Base-by-base conservation (phyloP, 2,113 vertebrate species). In the Carlito syrichta region DNA sequence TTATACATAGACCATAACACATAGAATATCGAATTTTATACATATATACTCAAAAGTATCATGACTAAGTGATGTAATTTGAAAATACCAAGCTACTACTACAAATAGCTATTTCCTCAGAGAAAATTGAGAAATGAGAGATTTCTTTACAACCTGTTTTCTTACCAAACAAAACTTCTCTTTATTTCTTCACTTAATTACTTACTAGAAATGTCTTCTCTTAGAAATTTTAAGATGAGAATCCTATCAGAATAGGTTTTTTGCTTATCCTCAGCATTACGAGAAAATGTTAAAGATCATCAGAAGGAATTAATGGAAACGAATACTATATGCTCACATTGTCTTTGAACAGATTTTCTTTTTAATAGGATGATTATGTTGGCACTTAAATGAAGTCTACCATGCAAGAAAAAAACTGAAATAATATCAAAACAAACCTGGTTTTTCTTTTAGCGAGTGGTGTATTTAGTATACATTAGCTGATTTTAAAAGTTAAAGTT, bases 361-460 rank as follows among this genome's bases (percentile, higher is more conserved):
- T 40, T 86, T 45, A 91, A 58, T 25, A 13, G 50, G 23, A 84
- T 71, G 12, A 85, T 35, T 73, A 77, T 9, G 32, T 88, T 68
- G 30, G 48, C 50, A 79, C 40, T 74, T 82, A 68, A 87, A 73
- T 35, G 32, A 91, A n/a, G 54, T 97, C 95, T 95, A 78, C 27
- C 54, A 30, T 23, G 16, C 17, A 96, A 95, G 66, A 32, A 87
- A 98, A 97, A 85, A 6, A 91, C 32, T 5, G 63, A 2, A 88
- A 83, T 8, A 43, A 25, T 2, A 13, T 32, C 4, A 73, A 77
- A 92, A 92, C 1, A 43, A 38, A 94, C 45, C 48, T 81, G 23
- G 16, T 38, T 79, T 97, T 96, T 84, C 71, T 92, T 90, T 96
- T 86, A 68, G 50, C 74, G 76, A 16, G 81, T 73, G n/a, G n/a